These are phyloP conservation scores for Plecotus auritus DNA, from an alignment of 2,113 vertebrate genomes.

Conservation along the genomic window DNA sequence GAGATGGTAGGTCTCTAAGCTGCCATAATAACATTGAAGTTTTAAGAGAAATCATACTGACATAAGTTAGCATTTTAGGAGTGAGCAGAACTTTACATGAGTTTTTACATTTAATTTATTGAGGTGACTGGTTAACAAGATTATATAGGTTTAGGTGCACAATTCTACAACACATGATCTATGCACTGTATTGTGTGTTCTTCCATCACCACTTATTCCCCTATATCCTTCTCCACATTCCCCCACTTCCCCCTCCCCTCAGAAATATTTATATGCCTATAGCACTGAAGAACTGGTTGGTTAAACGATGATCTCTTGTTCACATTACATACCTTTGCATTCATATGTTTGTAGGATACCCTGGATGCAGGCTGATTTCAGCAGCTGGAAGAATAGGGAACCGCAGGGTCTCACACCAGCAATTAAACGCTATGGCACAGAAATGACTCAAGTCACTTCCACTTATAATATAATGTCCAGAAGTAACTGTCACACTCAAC, in stretches of 20 bases:
- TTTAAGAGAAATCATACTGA: background rate
- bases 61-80: background rate
- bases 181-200: no score
- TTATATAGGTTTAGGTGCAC: no score
- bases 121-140: no score
- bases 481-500: background rate
- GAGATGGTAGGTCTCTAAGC: background rate
- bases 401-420: background rate
- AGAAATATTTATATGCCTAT: background rate
- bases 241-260: no score
- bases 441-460: background rate
- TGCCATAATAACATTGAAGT: background rate
- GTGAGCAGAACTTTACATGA: background rate
- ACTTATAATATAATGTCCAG: background rate
- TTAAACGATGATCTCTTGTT: background rate
- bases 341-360: background rate
- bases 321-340: background rate
- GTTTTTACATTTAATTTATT: background rate
- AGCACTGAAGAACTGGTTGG: background rate
- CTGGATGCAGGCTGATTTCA: background rate
- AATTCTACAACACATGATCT: no score
- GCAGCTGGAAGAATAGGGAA: background rate
- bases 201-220: no score
- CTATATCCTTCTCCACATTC: no score
- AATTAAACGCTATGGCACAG: background rate